Percentiles rank a stretch among this genome's conserved stretches.
Conservation (phyloP, 2,113 vertebrate species). For the Halcyon malimbica region DNA sequence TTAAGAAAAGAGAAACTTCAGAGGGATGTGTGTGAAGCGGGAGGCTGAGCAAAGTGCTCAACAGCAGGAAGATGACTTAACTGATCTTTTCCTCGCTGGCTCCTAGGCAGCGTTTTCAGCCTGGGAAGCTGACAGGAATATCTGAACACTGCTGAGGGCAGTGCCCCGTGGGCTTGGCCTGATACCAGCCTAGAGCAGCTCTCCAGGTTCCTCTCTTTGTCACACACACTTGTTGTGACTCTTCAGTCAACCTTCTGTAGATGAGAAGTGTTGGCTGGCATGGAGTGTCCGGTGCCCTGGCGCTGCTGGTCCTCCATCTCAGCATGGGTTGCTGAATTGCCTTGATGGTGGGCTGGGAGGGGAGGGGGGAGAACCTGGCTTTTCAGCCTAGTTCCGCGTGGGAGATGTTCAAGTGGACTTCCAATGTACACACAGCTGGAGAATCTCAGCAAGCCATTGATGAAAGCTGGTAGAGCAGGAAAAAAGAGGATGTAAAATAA, state of each 20-base stretch:
- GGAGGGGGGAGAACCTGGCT: not conserved
- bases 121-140: not conserved
- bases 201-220: not conserved
- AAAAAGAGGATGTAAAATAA: not conserved
- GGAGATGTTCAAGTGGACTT: not conserved
- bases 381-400: not conserved
- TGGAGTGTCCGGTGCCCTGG: not conserved
- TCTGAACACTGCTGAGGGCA: not conserved
- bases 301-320: not conserved
- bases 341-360: not conserved
- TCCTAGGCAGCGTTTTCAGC: not conserved
- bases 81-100: not conserved
- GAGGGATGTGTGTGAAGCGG: not conserved
- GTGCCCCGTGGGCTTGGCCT: not conserved
- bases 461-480: not conserved
- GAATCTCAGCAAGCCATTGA: not conserved
- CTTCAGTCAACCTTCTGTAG: not conserved
- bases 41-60: not conserved
- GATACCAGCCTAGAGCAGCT: not conserved
- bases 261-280: accelerated
- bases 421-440: not conserved
- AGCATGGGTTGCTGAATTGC: not conserved
- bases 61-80: not conserved
- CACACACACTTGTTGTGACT: not conserved
- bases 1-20: not conserved